These are phyloP conservation scores for Xenopus laevis DNA, from an alignment of 2,113 vertebrate genomes.

Conservation along the genomic window DNA sequence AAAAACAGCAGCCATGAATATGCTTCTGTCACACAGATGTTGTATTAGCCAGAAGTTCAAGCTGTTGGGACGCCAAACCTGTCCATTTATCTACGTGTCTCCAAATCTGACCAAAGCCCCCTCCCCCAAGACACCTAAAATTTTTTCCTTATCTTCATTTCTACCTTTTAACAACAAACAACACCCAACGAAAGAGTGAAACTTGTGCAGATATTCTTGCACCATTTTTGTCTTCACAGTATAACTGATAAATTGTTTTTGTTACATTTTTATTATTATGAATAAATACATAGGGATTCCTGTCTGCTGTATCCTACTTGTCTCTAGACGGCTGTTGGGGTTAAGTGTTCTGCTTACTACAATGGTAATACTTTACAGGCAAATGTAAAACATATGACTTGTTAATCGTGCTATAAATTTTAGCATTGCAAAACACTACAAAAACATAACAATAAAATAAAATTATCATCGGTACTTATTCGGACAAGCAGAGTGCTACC, in stretches of 20 bases:
- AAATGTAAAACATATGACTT: slow-evolving; percentile 27
- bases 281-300: neutral
- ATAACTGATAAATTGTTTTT: too few relatives aligned
- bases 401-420: slow-evolving; percentile 33
- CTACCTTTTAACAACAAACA: too few relatives aligned
- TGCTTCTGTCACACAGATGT: too few relatives aligned
- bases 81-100: neutral
- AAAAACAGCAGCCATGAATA: too few relatives aligned
- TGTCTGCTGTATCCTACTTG: neutral
- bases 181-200: too few relatives aligned
- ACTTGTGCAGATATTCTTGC: too few relatives aligned
- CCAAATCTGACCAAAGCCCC: too few relatives aligned
- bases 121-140: too few relatives aligned
- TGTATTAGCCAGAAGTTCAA: neutral
- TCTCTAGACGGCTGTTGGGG: neutral
- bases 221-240: too few relatives aligned
- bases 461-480: slow-evolving; percentile 35
- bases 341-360: slow-evolving; percentile 16
- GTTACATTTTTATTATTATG: too few relatives aligned
- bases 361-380: slow-evolving; percentile 19
- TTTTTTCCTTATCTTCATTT: too few relatives aligned
- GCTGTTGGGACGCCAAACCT: neutral
- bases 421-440: slow-evolving; percentile 15
- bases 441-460: slow-evolving; percentile 32
- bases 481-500: slow-evolving; percentile 31